Percentiles rank a stretch among this genome's conserved stretches.
phyloP scores from a whole-genome alignment of 1,140 invertebrate species.

The Prorops nasuta region DNA sequence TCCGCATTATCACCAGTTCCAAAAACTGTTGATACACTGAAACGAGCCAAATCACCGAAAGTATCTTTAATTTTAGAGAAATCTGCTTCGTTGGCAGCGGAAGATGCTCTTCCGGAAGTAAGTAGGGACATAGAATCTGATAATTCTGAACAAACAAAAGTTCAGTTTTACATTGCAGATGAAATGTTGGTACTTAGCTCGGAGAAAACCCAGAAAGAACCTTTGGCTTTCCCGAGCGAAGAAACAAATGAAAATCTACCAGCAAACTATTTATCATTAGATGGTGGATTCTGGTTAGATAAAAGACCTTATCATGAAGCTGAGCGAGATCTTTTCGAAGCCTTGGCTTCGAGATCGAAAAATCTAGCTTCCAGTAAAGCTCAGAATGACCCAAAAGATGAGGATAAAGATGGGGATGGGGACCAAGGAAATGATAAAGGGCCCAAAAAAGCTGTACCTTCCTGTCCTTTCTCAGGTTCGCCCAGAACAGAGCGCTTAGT shows the following conservation, averaged over 20 bases:
- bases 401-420: conserved; percentile 62
- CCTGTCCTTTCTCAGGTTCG: conserved; percentile 18
- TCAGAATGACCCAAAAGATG: conserved; percentile 39
- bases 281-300: conserved; percentile 62
- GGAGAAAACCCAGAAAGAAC: conserved; percentile 28
- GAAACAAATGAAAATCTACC: conserved; percentile 16
- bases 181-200: conserved; percentile 38
- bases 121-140: too few species aligned
- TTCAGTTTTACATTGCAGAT: conserved; percentile 46
- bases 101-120: too few species aligned
- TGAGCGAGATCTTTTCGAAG: conserved; percentile 59
- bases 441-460: conserved; percentile 5
- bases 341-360: conserved; percentile 45
- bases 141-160: conserved; percentile 37
- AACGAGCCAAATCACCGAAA: neutral
- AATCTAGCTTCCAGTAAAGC: conserved; percentile 22
- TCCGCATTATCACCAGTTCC: too few species aligned
- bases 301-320: conserved; percentile 65
- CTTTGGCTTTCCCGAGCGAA: neutral
- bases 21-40: neutral
- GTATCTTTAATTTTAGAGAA: neutral
- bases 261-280: conserved; percentile 40
- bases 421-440: conserved; percentile 56
- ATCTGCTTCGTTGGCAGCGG: too few species aligned
- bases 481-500: conserved; percentile 67